Conservation (phyloP, 2,797 vertebrate species). For the Ctenopoma multispine region DNA sequence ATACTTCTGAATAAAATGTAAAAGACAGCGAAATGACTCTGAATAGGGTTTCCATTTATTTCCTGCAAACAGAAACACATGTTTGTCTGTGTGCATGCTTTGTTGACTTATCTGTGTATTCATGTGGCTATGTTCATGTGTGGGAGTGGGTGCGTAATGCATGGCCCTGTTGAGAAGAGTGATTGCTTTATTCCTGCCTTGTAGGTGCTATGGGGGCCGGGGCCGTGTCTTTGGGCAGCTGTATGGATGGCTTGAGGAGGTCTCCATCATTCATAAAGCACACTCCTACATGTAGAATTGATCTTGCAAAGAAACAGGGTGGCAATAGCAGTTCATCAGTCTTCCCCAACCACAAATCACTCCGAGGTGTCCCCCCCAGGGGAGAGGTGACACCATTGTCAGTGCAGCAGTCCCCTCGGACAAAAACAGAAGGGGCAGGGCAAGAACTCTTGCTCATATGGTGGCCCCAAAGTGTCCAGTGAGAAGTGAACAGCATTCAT, state of each 20-base stretch:
- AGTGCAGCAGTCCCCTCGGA: slow-evolving; percentile 69
- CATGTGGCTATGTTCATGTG: slow-evolving; percentile 65
- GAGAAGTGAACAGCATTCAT: slow-evolving; percentile 24
- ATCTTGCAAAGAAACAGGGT: slow-evolving; percentile 84
- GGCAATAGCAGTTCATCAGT: slow-evolving; percentile 86
- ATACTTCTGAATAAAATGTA: slow-evolving; percentile 9
- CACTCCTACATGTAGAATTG: slow-evolving; percentile 84
- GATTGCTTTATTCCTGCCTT: slow-evolving; percentile 83
- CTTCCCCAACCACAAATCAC: slow-evolving; percentile 82
- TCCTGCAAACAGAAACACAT: slow-evolving; percentile 24
- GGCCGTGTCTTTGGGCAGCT: slow-evolving; percentile 82
- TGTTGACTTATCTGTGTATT: slow-evolving; percentile 73
- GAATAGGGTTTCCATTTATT: slow-evolving; percentile 14
- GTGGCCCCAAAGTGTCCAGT: slow-evolving; percentile 54
- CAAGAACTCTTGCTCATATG: slow-evolving; percentile 55
- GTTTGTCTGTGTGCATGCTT: slow-evolving; percentile 37
- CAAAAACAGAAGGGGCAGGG: slow-evolving; percentile 76
- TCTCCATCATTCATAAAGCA: slow-evolving; percentile 86
- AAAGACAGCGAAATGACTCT: slow-evolving; percentile 11
- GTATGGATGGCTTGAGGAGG: slow-evolving; percentile 84
- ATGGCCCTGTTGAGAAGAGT: slow-evolving; percentile 78
- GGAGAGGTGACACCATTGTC: slow-evolving; percentile 80
- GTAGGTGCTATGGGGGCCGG: slow-evolving; percentile 77
- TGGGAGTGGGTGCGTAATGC: slow-evolving; percentile 75
- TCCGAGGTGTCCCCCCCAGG: slow-evolving; percentile 68